phyloP scores from a whole-genome alignment of 2,113 vertebrate species.

The Pycnonotus jocosus region DNA sequence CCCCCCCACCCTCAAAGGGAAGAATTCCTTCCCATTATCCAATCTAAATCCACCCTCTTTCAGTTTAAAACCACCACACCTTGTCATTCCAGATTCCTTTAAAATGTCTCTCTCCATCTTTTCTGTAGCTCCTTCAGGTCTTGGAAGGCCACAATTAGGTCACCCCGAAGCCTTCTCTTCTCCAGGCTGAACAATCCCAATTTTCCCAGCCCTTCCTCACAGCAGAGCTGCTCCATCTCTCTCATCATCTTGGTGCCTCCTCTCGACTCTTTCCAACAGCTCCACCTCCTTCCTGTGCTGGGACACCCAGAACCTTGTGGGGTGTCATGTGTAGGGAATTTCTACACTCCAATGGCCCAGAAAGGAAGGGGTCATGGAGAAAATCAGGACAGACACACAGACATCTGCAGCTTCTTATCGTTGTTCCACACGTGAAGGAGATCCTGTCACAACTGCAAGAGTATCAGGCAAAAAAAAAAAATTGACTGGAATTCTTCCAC shows the following conservation, averaged over 20 bases:
- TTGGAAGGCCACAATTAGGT: background rate
- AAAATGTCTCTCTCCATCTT: background rate
- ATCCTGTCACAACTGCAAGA: rapidly evolving
- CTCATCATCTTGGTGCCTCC: background rate
- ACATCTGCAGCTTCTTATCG: background rate
- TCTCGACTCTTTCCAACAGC: rapidly evolving
- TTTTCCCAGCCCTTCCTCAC: background rate
- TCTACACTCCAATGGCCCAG: background rate
- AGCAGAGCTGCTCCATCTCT: background rate
- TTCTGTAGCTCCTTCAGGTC: background rate
- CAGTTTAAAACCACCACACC: background rate
- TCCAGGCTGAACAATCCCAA: background rate
- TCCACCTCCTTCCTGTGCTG: background rate
- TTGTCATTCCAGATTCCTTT: background rate
- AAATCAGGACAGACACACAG: background rate
- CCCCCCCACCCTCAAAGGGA: background rate
- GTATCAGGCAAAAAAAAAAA: background rate
- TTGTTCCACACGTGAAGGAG: rapidly evolving
- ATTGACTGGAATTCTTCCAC: background rate
- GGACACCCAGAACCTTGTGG: rapidly evolving
- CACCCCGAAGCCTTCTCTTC: background rate
- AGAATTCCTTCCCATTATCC: background rate
- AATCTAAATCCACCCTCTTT: background rate
- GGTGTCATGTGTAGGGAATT: background rate
- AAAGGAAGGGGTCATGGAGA: background rate